Base-by-base conservation (phyloP, 2,797 vertebrate species). In the Hapalemur alaotrensis region DNA sequence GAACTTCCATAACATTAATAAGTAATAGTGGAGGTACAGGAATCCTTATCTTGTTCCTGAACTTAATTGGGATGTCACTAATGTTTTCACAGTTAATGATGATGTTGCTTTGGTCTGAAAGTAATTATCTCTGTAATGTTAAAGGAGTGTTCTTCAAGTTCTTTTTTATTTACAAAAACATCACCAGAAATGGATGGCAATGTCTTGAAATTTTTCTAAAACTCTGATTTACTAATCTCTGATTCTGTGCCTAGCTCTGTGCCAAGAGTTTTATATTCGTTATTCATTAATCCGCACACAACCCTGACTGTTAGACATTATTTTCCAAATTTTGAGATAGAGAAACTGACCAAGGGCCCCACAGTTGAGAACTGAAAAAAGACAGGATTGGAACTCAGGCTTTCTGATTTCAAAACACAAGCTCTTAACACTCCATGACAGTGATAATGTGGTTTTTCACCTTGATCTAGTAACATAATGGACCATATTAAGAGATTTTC, bases 141-240 rank as follows among this genome's bases (percentile, higher is more conserved):
- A 89, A 96, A 93, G 23, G 32, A 85, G 11, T 6, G 13, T 61
- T 50, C 65, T 94, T 91, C 32, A 48, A 12, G 20, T 96, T 22
- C 41, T 59, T 32, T 46, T 81, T 78, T 78, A 63, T 86, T 89
- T 83, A 94, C 20, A 96, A 75, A 97, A 91, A 59, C 38, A 32
- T 43, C 46, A 32, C 35, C 48, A 57, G 52, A 28, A 80, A 70
- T 61, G 30, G 22, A 35, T 46, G 25, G 5, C 50, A 88, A 54
- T 8, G 5, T 70, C 81, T 57, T 86, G 20, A 35, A 76, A 57
- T 88, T 93, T 95, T 95, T 89, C 43, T 92, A 89, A 96, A 91
- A 73, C 48, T 65, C 52, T 83, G 48, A 63, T 54, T 85, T 83
- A 80, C 57, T 73, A 54, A 89, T 32, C 59, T 89, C 78, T 91